These are phyloP conservation scores for Ageneiosus marmoratus DNA, from an alignment of 2,113 vertebrate genomes.

Conservation along the genomic window DNA sequence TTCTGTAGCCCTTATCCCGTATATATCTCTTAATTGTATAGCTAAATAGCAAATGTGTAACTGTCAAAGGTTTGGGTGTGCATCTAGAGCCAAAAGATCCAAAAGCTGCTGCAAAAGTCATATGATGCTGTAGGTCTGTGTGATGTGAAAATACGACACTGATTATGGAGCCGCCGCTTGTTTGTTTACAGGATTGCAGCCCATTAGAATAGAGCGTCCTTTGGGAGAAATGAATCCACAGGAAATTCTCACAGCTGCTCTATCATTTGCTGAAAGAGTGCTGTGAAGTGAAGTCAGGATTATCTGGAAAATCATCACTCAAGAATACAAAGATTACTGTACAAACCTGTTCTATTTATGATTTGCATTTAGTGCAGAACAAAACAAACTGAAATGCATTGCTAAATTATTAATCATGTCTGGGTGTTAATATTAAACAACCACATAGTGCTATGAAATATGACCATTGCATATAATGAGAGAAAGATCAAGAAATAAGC, in stretches of 20 bases:
- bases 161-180: not conserved
- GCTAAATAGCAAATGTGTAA: not conserved
- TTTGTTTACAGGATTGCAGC: not conserved
- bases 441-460: too few species aligned
- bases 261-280: not conserved
- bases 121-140: not conserved
- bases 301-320: not conserved
- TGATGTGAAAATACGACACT: not conserved
- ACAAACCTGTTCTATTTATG: not conserved
- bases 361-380: too few species aligned
- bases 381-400: too few species aligned
- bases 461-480: too few species aligned
- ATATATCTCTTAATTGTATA: not conserved
- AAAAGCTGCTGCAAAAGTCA: not conserved
- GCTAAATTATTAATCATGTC: too few species aligned
- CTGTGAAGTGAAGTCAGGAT: conserved; percentile 21
- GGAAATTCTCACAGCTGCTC: conserved; percentile 40
- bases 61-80: not conserved
- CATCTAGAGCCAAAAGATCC: not conserved
- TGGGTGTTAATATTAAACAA: too few species aligned
- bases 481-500: too few species aligned
- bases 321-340: not conserved
- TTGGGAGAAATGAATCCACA: conserved; percentile 9
- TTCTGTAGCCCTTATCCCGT: not conserved
- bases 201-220: not conserved